Evolutionary conservation across 1,140 invertebrate species (phyloP).

Genomic region (Orussus abietinus): DNA sequence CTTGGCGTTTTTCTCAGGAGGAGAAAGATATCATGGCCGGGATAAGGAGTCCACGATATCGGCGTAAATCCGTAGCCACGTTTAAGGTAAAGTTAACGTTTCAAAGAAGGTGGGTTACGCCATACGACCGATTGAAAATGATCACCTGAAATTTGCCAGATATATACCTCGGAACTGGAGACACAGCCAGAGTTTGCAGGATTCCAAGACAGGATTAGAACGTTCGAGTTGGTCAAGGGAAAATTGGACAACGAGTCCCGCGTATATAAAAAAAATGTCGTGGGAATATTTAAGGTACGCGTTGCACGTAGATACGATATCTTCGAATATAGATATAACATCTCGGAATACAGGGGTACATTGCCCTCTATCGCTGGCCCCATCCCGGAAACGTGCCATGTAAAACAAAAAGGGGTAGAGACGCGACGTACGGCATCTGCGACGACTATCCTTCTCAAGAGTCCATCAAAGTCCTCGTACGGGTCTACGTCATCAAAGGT

Average conservation of each 20-base stretch:
- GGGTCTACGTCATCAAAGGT: slow-evolving; percentile 76
- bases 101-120: slow-evolving; percentile 14
- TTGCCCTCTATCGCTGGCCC: slow-evolving; percentile 47
- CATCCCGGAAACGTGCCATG: slow-evolving; percentile 32
- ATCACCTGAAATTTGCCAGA: slow-evolving; percentile 52
- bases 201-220: slow-evolving; percentile 73
- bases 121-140: slow-evolving; percentile 16
- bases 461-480: slow-evolving; percentile 66
- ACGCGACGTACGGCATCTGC: slow-evolving; percentile 54
- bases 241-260: too few relatives aligned
- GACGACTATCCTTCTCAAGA: slow-evolving; percentile 65
- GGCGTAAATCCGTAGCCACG: slow-evolving; percentile 32
- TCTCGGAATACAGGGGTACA: slow-evolving; percentile 62
- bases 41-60: too few relatives aligned
- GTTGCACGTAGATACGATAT: background rate
- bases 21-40: slow-evolving; percentile 29
- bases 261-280: slow-evolving; percentile 62
- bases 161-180: slow-evolving; percentile 75
- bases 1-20: too few relatives aligned
- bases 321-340: too few relatives aligned
- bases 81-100: slow-evolving; percentile 35
- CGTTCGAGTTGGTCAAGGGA: slow-evolving; percentile 71
- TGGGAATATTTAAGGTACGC: slow-evolving; percentile 64
- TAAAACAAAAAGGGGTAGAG: slow-evolving; percentile 38
- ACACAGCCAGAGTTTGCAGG: slow-evolving; percentile 68